Percentiles rank a stretch among this genome's conserved stretches.
Evolutionary conservation across 1,140 invertebrate genomes (phyloP).

Genomic region (Ips nitidus): DNA sequence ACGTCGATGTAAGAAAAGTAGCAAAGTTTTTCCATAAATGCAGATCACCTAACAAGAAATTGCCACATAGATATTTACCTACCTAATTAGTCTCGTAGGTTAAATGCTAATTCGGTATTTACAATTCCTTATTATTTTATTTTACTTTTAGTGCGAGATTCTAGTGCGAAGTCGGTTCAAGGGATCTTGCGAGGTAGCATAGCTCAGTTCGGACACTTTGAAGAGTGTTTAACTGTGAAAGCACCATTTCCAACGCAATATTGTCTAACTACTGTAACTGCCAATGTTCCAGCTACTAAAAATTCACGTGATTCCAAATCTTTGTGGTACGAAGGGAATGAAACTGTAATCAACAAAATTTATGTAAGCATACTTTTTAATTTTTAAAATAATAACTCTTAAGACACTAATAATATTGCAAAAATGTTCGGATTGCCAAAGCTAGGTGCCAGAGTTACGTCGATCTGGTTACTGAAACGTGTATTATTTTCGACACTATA

Average conservation of each 20-base stretch:
- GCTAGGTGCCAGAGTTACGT: neutral
- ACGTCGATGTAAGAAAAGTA: no score
- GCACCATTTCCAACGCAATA: constrained; percentile 56
- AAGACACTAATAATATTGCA: constrained; percentile 5
- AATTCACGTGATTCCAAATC: constrained; percentile 47
- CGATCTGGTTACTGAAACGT: no score
- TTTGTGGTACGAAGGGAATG: constrained; percentile 51
- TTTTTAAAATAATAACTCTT: neutral
- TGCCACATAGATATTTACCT: no score
- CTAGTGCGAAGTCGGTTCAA: constrained; percentile 58
- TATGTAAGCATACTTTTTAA: constrained; percentile 51
- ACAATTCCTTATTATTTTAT: neutral
- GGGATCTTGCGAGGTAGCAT: constrained; percentile 58
- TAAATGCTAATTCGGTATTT: no score
- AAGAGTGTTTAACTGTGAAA: constrained; percentile 58
- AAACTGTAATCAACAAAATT: constrained; percentile 55
- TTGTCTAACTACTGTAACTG: constrained; percentile 54
- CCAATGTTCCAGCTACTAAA: constrained; percentile 50
- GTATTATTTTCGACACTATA: no score
- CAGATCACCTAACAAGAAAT: no score
- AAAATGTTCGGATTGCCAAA: constrained; percentile 1
- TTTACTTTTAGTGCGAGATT: constrained; percentile 57
- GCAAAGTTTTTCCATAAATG: no score
- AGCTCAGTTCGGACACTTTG: constrained; percentile 63
- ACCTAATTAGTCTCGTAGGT: no score